phyloP scores from a whole-genome alignment of 2,888 invertebrate genomes.

The Cylloceria caligata region DNA sequence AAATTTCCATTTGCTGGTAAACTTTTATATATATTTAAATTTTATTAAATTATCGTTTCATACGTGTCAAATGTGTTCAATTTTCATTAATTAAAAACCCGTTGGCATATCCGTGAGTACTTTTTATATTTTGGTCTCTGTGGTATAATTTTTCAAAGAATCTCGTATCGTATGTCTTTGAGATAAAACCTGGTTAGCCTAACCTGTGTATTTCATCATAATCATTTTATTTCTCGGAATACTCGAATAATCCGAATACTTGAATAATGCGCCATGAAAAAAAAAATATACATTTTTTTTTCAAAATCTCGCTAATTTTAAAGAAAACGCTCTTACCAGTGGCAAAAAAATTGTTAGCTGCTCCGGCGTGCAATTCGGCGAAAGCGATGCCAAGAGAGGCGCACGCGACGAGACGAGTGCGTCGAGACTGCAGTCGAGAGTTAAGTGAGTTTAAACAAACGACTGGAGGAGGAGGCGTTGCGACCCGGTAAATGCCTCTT shows the following conservation, averaged over 20 bases:
- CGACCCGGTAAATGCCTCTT: slow-evolving; percentile 67
- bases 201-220: too few relatives aligned
- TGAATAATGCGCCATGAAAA: too few relatives aligned
- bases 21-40: slow-evolving; percentile 20
- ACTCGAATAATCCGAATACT: too few relatives aligned
- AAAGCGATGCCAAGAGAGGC: slow-evolving; percentile 39
- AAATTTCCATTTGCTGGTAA: background rate
- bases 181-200: too few relatives aligned
- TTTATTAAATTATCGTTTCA: background rate
- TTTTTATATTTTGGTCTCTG: background rate
- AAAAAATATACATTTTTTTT: too few relatives aligned
- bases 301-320: too few relatives aligned
- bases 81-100: background rate
- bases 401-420: slow-evolving; percentile 59
- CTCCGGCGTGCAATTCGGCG: slow-evolving; percentile 42
- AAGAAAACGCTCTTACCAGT: background rate
- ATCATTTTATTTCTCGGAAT: too few relatives aligned
- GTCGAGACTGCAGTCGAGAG: slow-evolving; percentile 48
- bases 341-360: background rate
- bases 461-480: slow-evolving; percentile 62
- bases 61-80: background rate
- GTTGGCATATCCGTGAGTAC: background rate
- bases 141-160: background rate
- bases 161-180: background rate
- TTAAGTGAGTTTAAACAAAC: slow-evolving; percentile 75